These are phyloP conservation scores for Labroides dimidiatus DNA, from an alignment of 2,797 vertebrate genomes.

Conservation along the genomic window DNA sequence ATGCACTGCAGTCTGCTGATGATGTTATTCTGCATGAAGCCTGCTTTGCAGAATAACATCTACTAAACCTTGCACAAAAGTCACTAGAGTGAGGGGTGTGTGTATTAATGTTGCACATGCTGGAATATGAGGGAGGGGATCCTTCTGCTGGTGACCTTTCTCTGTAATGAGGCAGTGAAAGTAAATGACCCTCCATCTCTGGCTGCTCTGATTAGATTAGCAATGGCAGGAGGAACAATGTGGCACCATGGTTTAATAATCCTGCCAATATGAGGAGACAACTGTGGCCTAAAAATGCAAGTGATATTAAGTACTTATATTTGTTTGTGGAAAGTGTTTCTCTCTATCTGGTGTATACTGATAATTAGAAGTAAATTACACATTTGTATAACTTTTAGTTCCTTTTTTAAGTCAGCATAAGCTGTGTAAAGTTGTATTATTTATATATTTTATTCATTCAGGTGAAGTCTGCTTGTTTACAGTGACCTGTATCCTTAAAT, in stretches of 20 bases:
- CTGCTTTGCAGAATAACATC: constrained; percentile 18
- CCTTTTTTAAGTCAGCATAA: no score
- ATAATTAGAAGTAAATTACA: no score
- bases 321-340: not conserved
- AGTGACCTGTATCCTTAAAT: no score
- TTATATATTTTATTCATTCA: no score
- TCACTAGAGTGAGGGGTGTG: no score
- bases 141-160: constrained; percentile 66
- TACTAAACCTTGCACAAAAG: constrained; percentile 29
- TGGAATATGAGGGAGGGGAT: not conserved
- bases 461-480: no score
- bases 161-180: constrained; percentile 59
- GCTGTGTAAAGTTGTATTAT: no score
- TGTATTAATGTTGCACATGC: not conserved
- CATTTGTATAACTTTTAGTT: no score
- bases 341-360: no score
- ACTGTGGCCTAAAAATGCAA: not conserved
- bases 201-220: constrained; percentile 28
- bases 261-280: not conserved
- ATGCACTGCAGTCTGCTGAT: constrained; percentile 8
- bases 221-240: not conserved
- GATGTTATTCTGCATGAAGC: constrained; percentile 3
- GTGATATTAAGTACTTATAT: not conserved
- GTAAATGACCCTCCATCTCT: constrained; percentile 29
- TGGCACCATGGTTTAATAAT: not conserved